Percentiles rank a stretch among this genome's conserved stretches.
These are phyloP conservation scores for Raja brachyura DNA, from an alignment of 2,113 vertebrate species.

Conservation along the genomic window DNA sequence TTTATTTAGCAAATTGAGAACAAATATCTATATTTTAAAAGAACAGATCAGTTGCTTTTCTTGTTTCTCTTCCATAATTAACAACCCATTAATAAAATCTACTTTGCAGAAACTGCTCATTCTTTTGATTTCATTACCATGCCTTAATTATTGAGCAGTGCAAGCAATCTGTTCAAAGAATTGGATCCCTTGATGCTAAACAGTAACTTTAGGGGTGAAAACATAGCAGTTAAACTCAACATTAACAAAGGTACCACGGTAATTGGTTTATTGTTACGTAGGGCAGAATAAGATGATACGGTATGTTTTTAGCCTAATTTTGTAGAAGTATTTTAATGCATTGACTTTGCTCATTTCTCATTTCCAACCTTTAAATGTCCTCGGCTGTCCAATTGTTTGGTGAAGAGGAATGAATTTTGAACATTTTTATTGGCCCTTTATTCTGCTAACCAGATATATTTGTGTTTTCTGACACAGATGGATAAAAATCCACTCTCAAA, in stretches of 20 bases:
- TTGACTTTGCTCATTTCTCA: neutral
- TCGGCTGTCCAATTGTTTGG: neutral
- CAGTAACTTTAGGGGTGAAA: neutral
- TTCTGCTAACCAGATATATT: neutral
- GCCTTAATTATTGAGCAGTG: neutral
- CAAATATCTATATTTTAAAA: neutral
- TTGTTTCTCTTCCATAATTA: neutral
- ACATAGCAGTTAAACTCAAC: neutral
- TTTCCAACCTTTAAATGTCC: neutral
- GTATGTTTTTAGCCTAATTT: neutral
- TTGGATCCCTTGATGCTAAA: neutral
- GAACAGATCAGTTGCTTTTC: neutral
- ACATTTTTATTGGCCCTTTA: neutral
- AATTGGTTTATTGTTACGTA: conserved; percentile 7
- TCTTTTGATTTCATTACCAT: conserved; percentile 15
- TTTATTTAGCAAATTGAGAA: neutral
- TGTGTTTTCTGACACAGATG: neutral
- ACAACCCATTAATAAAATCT: conserved; percentile 24
- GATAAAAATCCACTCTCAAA: neutral
- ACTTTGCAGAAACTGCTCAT: neutral
- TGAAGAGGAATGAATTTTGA: neutral
- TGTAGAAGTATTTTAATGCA: neutral
- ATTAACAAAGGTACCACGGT: neutral
- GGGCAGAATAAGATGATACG: neutral
- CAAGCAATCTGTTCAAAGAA: neutral